Evolutionary conservation across 2,888 invertebrate species (phyloP).

Genomic region (Napeogenes sylphis): DNA sequence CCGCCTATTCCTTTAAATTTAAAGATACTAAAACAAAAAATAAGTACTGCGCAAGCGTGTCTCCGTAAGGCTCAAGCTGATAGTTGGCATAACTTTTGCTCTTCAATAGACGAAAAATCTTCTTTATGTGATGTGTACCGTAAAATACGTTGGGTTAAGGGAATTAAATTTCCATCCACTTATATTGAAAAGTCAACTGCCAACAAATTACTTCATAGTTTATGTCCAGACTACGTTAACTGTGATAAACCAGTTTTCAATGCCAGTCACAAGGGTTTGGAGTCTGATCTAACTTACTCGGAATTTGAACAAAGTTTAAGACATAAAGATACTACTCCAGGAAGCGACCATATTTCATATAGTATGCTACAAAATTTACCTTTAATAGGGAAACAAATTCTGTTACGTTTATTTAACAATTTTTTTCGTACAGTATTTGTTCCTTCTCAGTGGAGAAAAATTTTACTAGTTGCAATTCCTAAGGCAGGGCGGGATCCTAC

Average conservation of each 20-base stretch:
- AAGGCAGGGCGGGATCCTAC: conserved; percentile 3
- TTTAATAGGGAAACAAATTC: neutral
- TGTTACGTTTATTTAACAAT: neutral
- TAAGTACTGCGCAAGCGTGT: too few species aligned
- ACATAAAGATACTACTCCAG: conserved; percentile 10
- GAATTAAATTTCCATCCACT: too few species aligned
- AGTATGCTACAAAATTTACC: conserved; percentile 16
- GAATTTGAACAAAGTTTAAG: neutral
- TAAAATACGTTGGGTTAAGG: too few species aligned
- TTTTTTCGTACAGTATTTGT: conserved; percentile 1
- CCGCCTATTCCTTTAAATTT: too few species aligned
- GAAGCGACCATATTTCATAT: conserved; percentile 11
- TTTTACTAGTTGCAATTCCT: conserved; percentile 8
- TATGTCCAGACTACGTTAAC: neutral
- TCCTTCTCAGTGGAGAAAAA: conserved; percentile 6
- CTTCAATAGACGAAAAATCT: too few species aligned
- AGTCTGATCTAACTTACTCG: neutral
- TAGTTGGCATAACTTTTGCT: too few species aligned
- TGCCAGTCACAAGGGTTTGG: neutral
- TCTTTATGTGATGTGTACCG: too few species aligned
- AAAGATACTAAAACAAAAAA: too few species aligned
- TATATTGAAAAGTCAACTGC: too few species aligned
- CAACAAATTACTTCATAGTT: neutral
- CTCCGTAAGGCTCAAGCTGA: too few species aligned
- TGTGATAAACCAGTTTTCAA: neutral